Percentiles rank a stretch among this genome's conserved stretches.
These are phyloP conservation scores for Agapornis canus DNA, from an alignment of 2,797 vertebrate genomes.

Conservation along the genomic window DNA sequence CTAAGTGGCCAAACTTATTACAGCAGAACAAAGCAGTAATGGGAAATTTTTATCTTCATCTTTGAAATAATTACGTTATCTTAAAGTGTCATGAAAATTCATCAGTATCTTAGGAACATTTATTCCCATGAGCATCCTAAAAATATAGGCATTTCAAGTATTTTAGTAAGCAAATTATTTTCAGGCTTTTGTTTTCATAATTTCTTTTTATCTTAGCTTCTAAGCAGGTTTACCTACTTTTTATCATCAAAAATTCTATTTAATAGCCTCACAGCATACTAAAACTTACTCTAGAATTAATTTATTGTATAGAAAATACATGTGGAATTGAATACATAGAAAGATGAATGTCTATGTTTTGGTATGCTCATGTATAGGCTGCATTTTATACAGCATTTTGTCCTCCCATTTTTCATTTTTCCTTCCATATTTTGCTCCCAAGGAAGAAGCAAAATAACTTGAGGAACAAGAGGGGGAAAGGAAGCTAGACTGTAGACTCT, in stretches of 20 bases:
- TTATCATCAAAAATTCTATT: background rate
- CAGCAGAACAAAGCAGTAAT: background rate
- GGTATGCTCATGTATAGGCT: background rate
- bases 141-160: background rate
- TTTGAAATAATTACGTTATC: constrained; percentile 6
- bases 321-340: background rate
- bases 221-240: background rate
- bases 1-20: background rate
- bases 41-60: background rate
- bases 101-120: background rate
- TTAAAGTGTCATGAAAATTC: constrained; percentile 16
- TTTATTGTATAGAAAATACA: background rate
- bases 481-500: background rate
- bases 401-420: background rate
- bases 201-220: background rate
- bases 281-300: background rate
- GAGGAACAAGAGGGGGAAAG: background rate
- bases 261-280: background rate
- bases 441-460: background rate
- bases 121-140: constrained; percentile 1
- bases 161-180: background rate
- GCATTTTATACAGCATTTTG: background rate
- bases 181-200: background rate
- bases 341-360: background rate
- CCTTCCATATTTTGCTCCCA: background rate